Evolutionary conservation across 1,140 invertebrate species (phyloP).

Genomic region (Oreohelix idahoensis): DNA sequence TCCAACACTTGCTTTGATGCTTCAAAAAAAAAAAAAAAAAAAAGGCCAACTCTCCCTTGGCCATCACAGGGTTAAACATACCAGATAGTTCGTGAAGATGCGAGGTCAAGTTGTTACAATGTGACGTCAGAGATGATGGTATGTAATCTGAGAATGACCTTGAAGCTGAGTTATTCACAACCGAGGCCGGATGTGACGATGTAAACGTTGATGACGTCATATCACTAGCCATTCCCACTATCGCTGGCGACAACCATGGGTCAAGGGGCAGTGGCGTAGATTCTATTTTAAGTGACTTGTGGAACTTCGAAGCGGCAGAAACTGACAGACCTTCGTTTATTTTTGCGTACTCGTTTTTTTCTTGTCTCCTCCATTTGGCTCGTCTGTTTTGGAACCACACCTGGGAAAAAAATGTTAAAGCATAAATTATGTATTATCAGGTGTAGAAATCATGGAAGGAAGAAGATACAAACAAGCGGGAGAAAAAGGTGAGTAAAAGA

Average conservation of each 20-base stretch:
- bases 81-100: conserved; percentile 48
- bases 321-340: conserved; percentile 56
- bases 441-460: no score
- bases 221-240: conserved; percentile 77
- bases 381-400: conserved; percentile 72
- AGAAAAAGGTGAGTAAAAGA: no score
- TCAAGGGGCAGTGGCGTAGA: conserved; percentile 83
- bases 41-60: no score
- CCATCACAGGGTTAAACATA: conserved; percentile 38
- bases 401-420: conserved; percentile 45
- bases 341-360: conserved; percentile 67
- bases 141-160: conserved; percentile 39
- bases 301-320: conserved; percentile 29
- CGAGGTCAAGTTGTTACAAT: conserved; percentile 52
- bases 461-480: no score
- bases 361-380: conserved; percentile 71
- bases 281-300: conserved; percentile 38
- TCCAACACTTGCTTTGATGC: no score
- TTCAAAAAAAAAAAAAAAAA: no score
- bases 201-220: conserved; percentile 10
- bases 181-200: conserved; percentile 18
- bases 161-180: conserved; percentile 47
- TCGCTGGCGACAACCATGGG: conserved; percentile 88
- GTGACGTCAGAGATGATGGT: conserved; percentile 51
- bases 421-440: neutral